phyloP scores from a whole-genome alignment of 1,140 invertebrate species.

The Heliconius eleuchia region DNA sequence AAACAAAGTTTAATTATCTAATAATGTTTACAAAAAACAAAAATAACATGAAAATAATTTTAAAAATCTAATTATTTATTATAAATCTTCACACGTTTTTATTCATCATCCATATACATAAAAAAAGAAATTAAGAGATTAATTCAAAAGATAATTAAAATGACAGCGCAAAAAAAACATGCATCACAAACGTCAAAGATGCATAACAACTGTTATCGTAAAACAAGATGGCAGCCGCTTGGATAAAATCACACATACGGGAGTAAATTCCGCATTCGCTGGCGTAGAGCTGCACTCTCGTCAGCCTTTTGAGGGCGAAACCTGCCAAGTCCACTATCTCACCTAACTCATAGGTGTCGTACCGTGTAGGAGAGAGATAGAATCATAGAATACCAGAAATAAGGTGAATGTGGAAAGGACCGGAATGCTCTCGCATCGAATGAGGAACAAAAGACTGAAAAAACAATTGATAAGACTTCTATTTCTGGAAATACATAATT shows the following conservation, averaged over 20 bases:
- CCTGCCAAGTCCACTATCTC: slow-evolving; percentile 37
- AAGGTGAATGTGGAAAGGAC: slow-evolving; percentile 44
- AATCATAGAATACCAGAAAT: slow-evolving; percentile 36
- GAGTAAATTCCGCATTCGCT: slow-evolving; percentile 62
- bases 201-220: background rate
- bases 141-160: background rate
- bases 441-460: slow-evolving; percentile 10
- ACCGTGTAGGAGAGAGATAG: slow-evolving; percentile 39
- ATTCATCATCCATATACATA: background rate
- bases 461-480: background rate
- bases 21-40: too few relatives aligned
- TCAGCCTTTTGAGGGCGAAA: slow-evolving; percentile 45
- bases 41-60: too few relatives aligned
- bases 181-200: slow-evolving; percentile 15
- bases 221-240: slow-evolving; percentile 42
- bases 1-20: too few relatives aligned
- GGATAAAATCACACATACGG: slow-evolving; percentile 46
- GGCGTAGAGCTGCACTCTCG: slow-evolving; percentile 52
- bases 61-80: too few relatives aligned
- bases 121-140: background rate
- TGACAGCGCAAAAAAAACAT: slow-evolving; percentile 1
- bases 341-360: slow-evolving; percentile 29
- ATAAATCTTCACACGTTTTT: background rate
- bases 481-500: background rate
- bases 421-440: slow-evolving; percentile 8